These are phyloP conservation scores for Dryocosmus kuriphilus DNA, from an alignment of 2,888 invertebrate species.

Conservation along the genomic window DNA sequence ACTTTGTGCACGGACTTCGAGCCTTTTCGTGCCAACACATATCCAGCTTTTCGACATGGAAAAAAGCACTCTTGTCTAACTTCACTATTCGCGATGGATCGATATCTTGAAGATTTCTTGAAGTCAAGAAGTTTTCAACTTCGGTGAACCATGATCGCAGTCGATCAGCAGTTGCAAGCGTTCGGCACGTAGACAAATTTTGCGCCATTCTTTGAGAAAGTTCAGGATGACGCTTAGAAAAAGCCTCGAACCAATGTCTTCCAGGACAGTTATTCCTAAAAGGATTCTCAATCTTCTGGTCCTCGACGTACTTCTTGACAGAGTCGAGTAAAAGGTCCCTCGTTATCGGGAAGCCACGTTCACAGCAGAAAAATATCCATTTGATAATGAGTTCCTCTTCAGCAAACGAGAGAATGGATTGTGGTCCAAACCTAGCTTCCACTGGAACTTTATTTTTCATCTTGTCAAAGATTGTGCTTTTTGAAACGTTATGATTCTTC, in stretches of 20 bases:
- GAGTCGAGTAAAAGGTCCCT: neutral
- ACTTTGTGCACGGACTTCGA: too few relatives aligned
- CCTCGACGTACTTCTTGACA: neutral
- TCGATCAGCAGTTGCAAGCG: too few relatives aligned
- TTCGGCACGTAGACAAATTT: too few relatives aligned
- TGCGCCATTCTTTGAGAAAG: too few relatives aligned
- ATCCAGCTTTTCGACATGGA: too few relatives aligned
- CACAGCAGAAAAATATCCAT: neutral
- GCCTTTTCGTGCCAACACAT: too few relatives aligned
- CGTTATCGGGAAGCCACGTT: neutral
- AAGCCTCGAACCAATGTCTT: neutral
- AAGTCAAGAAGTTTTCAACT: too few relatives aligned
- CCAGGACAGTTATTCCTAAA: neutral
- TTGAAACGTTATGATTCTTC: neutral
- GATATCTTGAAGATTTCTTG: too few relatives aligned
- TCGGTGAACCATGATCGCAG: too few relatives aligned
- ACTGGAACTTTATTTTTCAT: neutral
- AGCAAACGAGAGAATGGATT: neutral
- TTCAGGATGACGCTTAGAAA: too few relatives aligned
- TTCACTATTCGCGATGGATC: too few relatives aligned
- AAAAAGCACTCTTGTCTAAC: too few relatives aligned
- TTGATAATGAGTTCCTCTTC: neutral
- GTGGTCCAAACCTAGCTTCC: neutral
- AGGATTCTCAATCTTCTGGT: neutral
- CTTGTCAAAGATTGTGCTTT: neutral